These are phyloP conservation scores for Gopherus evgoodei DNA, from an alignment of 2,113 vertebrate genomes.

Conservation along the genomic window DNA sequence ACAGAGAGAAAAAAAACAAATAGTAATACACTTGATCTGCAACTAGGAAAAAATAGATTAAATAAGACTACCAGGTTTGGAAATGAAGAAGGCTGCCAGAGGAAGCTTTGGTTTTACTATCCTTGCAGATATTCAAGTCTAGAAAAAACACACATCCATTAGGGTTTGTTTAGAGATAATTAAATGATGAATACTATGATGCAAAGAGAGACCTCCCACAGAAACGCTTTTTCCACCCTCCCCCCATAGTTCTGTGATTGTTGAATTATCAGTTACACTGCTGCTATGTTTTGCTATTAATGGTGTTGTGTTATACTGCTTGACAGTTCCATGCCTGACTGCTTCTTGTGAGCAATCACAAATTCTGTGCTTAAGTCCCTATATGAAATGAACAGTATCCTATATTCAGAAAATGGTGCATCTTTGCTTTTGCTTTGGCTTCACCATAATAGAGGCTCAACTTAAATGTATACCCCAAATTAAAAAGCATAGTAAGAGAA, in stretches of 20 bases:
- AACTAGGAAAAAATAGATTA: neutral
- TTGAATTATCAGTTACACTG: neutral
- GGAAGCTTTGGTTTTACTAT: neutral
- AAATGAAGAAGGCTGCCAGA: neutral
- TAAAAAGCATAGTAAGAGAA: no score
- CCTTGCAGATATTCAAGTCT: neutral
- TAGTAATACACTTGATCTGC: neutral
- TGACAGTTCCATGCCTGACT: neutral
- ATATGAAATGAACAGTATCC: neutral
- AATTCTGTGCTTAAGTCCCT: neutral
- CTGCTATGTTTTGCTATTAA: neutral
- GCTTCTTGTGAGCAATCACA: neutral
- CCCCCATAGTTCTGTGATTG: neutral
- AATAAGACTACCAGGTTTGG: neutral
- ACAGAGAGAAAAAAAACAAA: neutral
- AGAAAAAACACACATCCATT: neutral
- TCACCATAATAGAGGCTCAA: no score
- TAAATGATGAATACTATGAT: neutral
- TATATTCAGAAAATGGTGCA: neutral
- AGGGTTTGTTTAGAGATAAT: neutral
- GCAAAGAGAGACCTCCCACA: neutral
- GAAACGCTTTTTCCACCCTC: neutral
- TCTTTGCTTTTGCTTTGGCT: neutral
- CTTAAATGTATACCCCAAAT: no score
- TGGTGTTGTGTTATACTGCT: neutral